Conservation (phyloP, 2,888 invertebrate species). For the Bruchidius siliquastri region DNA sequence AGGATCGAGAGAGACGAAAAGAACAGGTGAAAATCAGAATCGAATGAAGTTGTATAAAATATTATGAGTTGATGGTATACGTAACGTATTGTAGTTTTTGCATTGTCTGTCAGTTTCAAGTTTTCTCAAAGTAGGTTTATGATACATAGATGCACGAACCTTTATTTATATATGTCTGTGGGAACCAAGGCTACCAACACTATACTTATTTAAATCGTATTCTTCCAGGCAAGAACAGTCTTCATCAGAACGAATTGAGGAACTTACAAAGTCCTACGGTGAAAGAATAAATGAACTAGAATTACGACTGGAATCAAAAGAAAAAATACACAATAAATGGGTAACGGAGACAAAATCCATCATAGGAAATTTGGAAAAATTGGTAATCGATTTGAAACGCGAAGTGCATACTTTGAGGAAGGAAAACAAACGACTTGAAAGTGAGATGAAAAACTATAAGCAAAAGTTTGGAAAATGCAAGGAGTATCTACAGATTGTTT, state of each 20-base stretch:
- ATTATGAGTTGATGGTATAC: too few relatives aligned
- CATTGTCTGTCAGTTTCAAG: too few relatives aligned
- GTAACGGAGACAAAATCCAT: constrained; percentile 60
- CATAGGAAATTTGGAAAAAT: constrained; percentile 57
- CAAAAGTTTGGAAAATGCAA: constrained; percentile 30
- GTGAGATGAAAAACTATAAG: constrained; percentile 39
- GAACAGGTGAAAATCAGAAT: not conserved
- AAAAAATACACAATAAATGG: constrained; percentile 59
- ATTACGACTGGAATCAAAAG: constrained; percentile 57
- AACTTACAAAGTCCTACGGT: constrained; percentile 25
- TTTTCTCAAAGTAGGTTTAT: too few relatives aligned
- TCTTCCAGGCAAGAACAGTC: not conserved
- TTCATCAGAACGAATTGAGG: not conserved
- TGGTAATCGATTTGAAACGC: constrained; percentile 52
- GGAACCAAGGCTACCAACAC: too few relatives aligned
- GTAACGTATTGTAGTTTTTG: too few relatives aligned
- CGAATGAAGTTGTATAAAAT: too few relatives aligned
- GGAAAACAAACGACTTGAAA: constrained; percentile 42
- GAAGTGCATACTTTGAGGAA: constrained; percentile 54
- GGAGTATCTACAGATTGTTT: constrained; percentile 37
- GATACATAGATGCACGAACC: too few relatives aligned
- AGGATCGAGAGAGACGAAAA: constrained; percentile 14
- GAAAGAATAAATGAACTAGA: constrained; percentile 51
- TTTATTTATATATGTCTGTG: too few relatives aligned
- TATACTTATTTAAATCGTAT: too few relatives aligned